phyloP scores from a whole-genome alignment of 2,113 vertebrate genomes.

The Cephalopterus ornatus region DNA sequence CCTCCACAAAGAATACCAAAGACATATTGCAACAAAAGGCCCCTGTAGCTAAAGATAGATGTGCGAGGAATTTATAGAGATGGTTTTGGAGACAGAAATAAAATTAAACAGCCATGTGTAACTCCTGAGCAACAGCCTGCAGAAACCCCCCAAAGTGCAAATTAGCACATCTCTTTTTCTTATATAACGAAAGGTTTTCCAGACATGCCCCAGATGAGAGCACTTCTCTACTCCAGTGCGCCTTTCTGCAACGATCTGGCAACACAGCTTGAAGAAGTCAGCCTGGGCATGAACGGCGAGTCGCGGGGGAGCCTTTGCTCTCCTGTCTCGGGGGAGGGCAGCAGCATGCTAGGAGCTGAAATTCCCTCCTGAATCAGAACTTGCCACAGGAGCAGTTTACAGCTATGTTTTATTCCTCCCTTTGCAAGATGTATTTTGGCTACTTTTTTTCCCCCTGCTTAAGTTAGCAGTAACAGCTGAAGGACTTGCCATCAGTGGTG shows the following conservation, averaged over 20 bases:
- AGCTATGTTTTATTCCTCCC: not conserved
- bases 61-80: conserved; percentile 36
- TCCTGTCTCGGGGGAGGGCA: not conserved
- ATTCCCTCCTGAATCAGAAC: not conserved
- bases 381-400: not conserved
- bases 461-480: not conserved
- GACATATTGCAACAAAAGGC: conserved; percentile 14
- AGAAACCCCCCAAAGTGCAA: conserved; percentile 38
- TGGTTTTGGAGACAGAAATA: conserved; percentile 37
- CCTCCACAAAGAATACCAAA: not conserved
- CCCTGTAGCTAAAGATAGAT: conserved; percentile 18
- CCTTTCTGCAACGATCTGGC: not conserved
- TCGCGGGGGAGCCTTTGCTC: not conserved
- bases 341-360: not conserved
- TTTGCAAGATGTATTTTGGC: not conserved
- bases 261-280: not conserved
- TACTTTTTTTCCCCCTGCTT: accelerated
- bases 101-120: conserved; percentile 29
- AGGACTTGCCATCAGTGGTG: not conserved
- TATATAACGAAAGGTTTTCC: conserved; percentile 32
- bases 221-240: not conserved
- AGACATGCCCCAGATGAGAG: conserved; percentile 23
- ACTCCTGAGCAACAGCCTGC: conserved; percentile 53
- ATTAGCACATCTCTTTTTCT: conserved; percentile 35
- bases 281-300: not conserved